Percentiles rank a stretch among this genome's conserved stretches.
Conservation (phyloP, 2,797 vertebrate genomes). For the Glyptemys insculpta region DNA sequence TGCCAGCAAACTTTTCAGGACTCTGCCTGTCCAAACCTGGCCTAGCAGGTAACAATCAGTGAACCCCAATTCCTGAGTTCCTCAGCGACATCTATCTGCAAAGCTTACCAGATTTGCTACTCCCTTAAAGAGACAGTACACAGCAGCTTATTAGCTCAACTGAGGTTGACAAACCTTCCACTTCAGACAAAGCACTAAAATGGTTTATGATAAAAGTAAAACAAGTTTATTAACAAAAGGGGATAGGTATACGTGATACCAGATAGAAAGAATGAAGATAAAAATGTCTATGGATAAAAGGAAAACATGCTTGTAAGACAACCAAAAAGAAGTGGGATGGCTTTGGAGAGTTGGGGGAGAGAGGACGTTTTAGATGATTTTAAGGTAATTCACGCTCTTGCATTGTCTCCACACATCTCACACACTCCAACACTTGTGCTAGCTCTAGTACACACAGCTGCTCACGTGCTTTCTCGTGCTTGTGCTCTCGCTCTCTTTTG, state of each 20-base stretch:
- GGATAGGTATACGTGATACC: not conserved
- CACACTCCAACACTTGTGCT: not conserved
- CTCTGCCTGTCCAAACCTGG: not conserved
- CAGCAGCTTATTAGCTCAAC: not conserved
- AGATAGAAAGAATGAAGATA: not conserved
- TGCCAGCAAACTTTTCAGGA: not conserved
- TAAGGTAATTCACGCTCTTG: not conserved
- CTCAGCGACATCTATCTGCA: not conserved
- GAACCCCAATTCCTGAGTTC: not conserved
- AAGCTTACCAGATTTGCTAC: not conserved
- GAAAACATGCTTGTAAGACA: not conserved
- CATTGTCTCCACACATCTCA: not conserved
- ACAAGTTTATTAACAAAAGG: not conserved
- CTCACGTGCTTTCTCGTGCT: not conserved
- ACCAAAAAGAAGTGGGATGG: not conserved
- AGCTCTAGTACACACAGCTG: not conserved
- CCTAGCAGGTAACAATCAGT: not conserved
- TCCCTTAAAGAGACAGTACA: not conserved
- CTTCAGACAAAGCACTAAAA: not conserved
- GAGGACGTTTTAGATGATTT: not conserved
- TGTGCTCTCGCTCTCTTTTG: not conserved
- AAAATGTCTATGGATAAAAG: not conserved
- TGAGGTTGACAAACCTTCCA: not conserved
- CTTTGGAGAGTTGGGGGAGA: not conserved
- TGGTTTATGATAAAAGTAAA: no score